Evolutionary conservation across 2,888 invertebrate species (phyloP).

Genomic region (Catocala nupta): DNA sequence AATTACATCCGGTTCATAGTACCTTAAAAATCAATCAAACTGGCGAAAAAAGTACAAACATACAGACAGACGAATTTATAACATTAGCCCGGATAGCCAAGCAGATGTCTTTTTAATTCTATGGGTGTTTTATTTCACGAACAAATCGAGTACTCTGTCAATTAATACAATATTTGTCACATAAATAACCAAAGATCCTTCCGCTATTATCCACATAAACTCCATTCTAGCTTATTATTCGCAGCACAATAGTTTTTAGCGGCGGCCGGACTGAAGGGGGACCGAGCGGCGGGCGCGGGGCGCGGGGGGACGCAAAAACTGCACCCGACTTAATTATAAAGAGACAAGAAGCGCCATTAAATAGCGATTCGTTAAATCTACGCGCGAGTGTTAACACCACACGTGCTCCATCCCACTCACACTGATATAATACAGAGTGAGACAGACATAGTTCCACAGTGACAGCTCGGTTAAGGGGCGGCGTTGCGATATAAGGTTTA

Average conservation of each 20-base stretch:
- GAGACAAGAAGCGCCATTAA: conserved; percentile 87
- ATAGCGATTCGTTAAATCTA: conserved; percentile 87
- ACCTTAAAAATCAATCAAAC: too few relatives aligned
- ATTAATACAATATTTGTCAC: conserved; percentile 84
- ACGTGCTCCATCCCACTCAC: conserved; percentile 64
- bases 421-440: conserved; percentile 49
- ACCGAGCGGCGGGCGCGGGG: conserved; percentile 42
- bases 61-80: neutral
- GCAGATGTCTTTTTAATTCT: conserved; percentile 68
- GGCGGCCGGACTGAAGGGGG: conserved; percentile 43
- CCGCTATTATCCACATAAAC: conserved; percentile 60
- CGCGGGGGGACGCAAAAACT: conserved; percentile 79
- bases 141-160: conserved; percentile 73
- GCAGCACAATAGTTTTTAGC: conserved; percentile 76
- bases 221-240: conserved; percentile 65
- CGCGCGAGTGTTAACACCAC: conserved; percentile 84
- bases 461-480: conserved; percentile 92
- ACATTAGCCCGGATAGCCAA: neutral
- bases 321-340: conserved; percentile 88
- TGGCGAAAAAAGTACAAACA: neutral
- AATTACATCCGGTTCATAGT: too few relatives aligned
- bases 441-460: conserved; percentile 57
- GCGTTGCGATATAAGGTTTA: conserved; percentile 83
- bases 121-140: conserved; percentile 73
- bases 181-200: conserved; percentile 77